A percentile compares a stretch with the other conserved stretches of the same genome.
phyloP scores from a whole-genome alignment of 2,888 invertebrate genomes.

The Spicauda simplicius region DNA sequence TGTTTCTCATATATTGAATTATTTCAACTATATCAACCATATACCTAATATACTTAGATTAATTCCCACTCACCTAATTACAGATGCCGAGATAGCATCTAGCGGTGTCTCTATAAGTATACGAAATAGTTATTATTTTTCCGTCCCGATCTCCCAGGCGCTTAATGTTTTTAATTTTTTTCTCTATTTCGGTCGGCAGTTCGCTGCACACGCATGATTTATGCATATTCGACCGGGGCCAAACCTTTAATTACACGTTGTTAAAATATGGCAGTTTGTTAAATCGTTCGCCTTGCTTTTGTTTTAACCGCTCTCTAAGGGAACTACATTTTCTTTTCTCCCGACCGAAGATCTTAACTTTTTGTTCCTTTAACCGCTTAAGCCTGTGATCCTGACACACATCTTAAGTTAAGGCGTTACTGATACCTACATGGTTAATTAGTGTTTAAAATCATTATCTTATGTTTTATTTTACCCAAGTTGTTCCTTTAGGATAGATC shows the following conservation, averaged over 20 bases:
- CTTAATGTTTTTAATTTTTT: conserved; percentile 83
- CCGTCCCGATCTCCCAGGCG: conserved; percentile 61
- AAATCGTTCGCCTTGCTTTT: conserved; percentile 80
- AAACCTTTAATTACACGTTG: conserved; percentile 85
- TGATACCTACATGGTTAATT: conserved; percentile 5
- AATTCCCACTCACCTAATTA: conserved; percentile 42
- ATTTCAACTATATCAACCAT: not conserved
- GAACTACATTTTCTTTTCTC: conserved; percentile 62
- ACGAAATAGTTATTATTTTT: conserved; percentile 54
- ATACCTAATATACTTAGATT: not conserved
- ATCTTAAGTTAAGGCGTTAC: conserved; percentile 21
- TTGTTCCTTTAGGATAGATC: too few relatives aligned
- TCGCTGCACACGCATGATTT: conserved; percentile 83
- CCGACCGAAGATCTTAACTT: conserved; percentile 29
- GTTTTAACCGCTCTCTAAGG: conserved; percentile 76
- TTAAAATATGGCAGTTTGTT: conserved; percentile 86
- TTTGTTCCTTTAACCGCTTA: conserved; percentile 28
- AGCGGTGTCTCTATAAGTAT: conserved; percentile 28
- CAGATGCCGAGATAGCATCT: conserved; percentile 35
- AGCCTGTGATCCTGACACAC: conserved; percentile 30
- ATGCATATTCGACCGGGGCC: conserved; percentile 82
- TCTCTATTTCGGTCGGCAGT: conserved; percentile 84
- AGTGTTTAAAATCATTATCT: not conserved
- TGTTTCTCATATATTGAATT: not conserved
- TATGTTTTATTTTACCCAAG: not conserved